Percentiles rank a stretch among this genome's conserved stretches.
Conservation (phyloP, 2,888 invertebrate species). For the Lochmaea capreae region DNA sequence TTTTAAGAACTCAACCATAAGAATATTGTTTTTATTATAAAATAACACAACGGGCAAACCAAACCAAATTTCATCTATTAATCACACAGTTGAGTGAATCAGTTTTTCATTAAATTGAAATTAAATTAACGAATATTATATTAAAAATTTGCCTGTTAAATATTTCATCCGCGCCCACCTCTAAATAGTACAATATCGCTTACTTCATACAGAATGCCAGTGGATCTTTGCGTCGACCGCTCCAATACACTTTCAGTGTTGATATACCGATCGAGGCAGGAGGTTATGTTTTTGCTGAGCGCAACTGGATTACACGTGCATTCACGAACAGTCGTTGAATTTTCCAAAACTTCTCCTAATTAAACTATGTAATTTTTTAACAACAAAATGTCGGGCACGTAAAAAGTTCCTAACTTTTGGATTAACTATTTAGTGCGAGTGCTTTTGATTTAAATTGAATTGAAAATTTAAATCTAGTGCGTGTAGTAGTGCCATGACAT, state of each 20-base stretch:
- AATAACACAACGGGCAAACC: no score
- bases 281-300: constrained; percentile 14
- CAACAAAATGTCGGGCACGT: constrained; percentile 24
- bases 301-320: constrained; percentile 26
- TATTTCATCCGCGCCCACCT: not conserved
- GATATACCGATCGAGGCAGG: constrained; percentile 16
- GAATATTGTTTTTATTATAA: no score
- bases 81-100: no score
- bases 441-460: not conserved
- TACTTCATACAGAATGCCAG: not conserved
- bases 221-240: not conserved
- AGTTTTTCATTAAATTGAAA: no score
- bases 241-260: constrained; percentile 29
- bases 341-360: not conserved
- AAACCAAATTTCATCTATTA: no score
- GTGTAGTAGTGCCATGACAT: constrained; percentile 10
- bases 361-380: constrained; percentile 18
- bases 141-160: not conserved
- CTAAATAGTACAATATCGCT: not conserved
- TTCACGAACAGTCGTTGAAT: not conserved
- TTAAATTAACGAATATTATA: no score
- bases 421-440: constrained; percentile 23
- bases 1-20: no score
- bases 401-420: constrained; percentile 4
- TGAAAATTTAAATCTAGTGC: constrained; percentile 6